These are phyloP conservation scores for Ammodytes marinus DNA, from an alignment of 2,113 vertebrate genomes.

Conservation along the genomic window DNA sequence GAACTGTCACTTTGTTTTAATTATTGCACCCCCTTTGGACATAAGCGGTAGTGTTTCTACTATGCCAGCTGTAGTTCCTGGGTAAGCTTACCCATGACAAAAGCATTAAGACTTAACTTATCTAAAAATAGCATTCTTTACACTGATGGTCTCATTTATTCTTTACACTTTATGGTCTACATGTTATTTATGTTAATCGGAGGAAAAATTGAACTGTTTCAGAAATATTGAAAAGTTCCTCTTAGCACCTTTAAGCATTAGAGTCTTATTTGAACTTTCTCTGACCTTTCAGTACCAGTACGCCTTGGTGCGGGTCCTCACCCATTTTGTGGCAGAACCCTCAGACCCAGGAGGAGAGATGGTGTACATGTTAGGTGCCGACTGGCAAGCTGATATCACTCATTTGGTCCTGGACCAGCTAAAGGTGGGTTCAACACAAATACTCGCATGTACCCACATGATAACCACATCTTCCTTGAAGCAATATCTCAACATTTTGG, in stretches of 20 bases:
- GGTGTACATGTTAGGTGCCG: constrained; percentile 91
- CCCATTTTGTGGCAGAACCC: constrained; percentile 93
- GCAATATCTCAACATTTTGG: not conserved
- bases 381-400: constrained; percentile 98
- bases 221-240: too few relatives aligned
- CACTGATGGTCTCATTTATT: too few relatives aligned
- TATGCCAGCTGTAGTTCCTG: too few relatives aligned
- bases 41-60: too few relatives aligned
- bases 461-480: not conserved
- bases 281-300: constrained; percentile 90
- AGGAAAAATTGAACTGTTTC: too few relatives aligned
- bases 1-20: too few relatives aligned
- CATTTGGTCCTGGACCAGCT: constrained; percentile 92
- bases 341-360: constrained; percentile 87
- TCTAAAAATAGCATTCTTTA: too few relatives aligned
- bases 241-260: not conserved
- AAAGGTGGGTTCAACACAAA: constrained; percentile 74
- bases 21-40: too few relatives aligned
- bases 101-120: too few relatives aligned
- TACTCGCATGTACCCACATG: not conserved
- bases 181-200: too few relatives aligned
- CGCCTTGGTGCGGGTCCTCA: constrained; percentile 92
- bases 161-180: too few relatives aligned
- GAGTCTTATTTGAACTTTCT: not conserved
- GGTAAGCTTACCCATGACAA: too few relatives aligned